Evolutionary conservation across 2,797 vertebrate genomes (phyloP).

Genomic region (Enteromius paludinosus): DNA sequence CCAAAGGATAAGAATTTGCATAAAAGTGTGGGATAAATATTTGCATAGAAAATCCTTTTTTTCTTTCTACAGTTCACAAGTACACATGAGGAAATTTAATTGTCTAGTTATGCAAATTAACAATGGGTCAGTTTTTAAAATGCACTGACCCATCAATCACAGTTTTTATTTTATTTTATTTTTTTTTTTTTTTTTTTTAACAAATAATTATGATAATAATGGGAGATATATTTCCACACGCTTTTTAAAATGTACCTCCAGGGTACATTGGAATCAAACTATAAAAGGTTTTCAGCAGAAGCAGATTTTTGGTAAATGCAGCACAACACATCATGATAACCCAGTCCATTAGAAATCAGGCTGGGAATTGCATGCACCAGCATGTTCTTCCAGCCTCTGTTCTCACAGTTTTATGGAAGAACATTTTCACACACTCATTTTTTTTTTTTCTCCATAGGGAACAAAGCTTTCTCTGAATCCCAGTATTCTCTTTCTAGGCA

Average conservation of each 20-base stretch:
- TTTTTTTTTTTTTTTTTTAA: too few relatives aligned
- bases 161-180: background rate
- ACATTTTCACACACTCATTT: constrained; percentile 1
- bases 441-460: constrained; percentile 28
- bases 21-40: background rate
- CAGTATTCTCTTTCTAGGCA: constrained; percentile 33
- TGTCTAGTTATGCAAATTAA: background rate
- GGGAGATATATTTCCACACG: background rate
- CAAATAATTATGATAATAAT: background rate
- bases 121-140: background rate
- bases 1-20: constrained; percentile 17
- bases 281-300: background rate
- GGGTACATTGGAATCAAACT: background rate
- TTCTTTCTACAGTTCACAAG: background rate
- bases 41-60: constrained; percentile 15
- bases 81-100: background rate
- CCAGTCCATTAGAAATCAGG: background rate
- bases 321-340: background rate
- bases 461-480: constrained; percentile 43
- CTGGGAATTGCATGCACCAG: constrained; percentile 19
- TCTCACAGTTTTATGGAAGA: constrained; percentile 36
- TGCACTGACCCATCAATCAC: background rate
- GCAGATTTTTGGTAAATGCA: background rate
- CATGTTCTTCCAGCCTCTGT: constrained; percentile 26
- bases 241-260: background rate